These are phyloP conservation scores for Bolborhynchus lineola DNA, from an alignment of 2,113 vertebrate species.

Conservation along the genomic window DNA sequence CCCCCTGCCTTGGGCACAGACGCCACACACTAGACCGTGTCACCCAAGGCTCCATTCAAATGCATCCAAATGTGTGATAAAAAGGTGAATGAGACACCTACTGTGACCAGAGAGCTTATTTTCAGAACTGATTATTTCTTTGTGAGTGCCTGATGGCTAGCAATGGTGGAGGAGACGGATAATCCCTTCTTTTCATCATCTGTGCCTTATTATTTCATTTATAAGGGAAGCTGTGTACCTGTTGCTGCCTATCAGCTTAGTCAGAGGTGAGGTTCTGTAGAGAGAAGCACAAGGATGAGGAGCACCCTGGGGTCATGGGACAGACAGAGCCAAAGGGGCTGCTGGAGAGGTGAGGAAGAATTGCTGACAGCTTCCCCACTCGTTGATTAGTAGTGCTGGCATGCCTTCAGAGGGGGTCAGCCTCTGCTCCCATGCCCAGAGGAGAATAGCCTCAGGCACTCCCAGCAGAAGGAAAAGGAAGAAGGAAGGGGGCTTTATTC, in stretches of 20 bases:
- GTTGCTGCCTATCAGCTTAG: not conserved
- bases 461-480: not conserved
- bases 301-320: not conserved
- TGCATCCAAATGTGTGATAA: not conserved
- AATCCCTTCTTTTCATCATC: not conserved
- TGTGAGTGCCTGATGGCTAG: not conserved
- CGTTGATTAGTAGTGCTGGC: not conserved
- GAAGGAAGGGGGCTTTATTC: not conserved
- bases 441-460: accelerated
- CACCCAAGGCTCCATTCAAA: not conserved
- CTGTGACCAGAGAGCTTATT: not conserved
- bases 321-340: not conserved
- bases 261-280: not conserved
- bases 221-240: not conserved
- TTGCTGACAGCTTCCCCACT: not conserved
- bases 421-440: not conserved
- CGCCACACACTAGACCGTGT: not conserved
- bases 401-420: not conserved
- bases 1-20: not conserved
- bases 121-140: not conserved
- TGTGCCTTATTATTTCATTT: not conserved
- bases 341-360: not conserved
- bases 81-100: not conserved
- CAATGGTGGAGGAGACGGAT: not conserved
- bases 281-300: not conserved